Base-by-base conservation (phyloP, 2,888 invertebrate genomes). In the Microctonus hyperodae region DNA sequence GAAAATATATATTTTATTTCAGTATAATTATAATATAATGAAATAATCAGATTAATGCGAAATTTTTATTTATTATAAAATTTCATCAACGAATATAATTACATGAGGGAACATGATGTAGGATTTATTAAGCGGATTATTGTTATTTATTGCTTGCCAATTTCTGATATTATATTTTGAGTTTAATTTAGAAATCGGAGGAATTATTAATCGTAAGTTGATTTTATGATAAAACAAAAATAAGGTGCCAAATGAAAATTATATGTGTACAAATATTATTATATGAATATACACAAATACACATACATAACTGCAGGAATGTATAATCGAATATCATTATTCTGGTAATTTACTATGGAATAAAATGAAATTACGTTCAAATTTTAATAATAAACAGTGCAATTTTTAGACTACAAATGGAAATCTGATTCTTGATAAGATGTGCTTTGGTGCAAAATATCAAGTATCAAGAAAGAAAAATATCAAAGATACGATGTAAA, bases 261-360 rank as follows among this genome's bases (percentile, higher is more conserved):
- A 5, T 51, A 25, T 3, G 51, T 51, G 23, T 11, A 50, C 48
- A 22, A 6, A 28, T 7, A 53, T 4, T 0, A 5, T 1, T 51
- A 28, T 9, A 55, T 61, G 71, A 66, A 74, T 75, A 80, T 67
- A 72, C 73, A 73, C 71, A 69, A 74, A 13, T 4, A 44, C 6
- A 44, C 16, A 16, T 6, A 5, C 16, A 20, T 3, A 44, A 6
- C 16, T 16, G 16, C 1, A 28, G 7, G 7, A 28, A 28, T 7
- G 7, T 5, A 28, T 5, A 28, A 28, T 5, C 28, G 7, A 28
- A 28, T 7, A 28, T 5, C 28, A 28, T n/a, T n/a, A 28, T 5
- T 28, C 7, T 28, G 28, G 28, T 28, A 9, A 44, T 44, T 9
- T n/a, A 44, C 7, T 7, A 1, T 9, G 44, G 44, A 5, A 7